Base-by-base conservation (phyloP, 2,797 vertebrate genomes). In the Syngnathus acus region DNA sequence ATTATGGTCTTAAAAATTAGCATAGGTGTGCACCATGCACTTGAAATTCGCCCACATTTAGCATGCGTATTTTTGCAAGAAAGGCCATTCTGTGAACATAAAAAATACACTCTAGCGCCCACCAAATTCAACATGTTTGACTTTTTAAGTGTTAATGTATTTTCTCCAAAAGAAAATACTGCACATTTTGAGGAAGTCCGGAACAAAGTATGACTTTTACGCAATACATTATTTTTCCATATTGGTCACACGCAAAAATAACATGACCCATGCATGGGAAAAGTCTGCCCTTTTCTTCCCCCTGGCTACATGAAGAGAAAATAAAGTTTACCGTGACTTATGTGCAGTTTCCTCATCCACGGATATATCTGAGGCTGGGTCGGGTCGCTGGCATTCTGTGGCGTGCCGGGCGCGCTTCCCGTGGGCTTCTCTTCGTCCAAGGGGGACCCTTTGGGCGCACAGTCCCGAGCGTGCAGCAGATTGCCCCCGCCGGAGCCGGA, bases 311-410 rank as follows among this genome's bases (percentile, higher is more conserved):
- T 21, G 2, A 19, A 39, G 17, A 16, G 11, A 16, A 40, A 62
- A 45, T 19, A 19, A 23, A 69, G 59, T 90, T 95, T 98, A 98
- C 96, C 96, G 83, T 99, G 96, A 92, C 89, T 99, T 94, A 99
- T 95, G 79, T 99, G 97, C 81, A 98, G 95, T 90, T 99, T 99
- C 87, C 95, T 91, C 97, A 99, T 99, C 97, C 97, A 98, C 43
- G 96, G 96, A 78, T 99, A 99, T 86, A 99, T 99, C 91, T 98
- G 96, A 76, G 96, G 96, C 72, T 98, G 96, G 57, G 91, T 72
- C 40, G 92, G 90, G 80, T 95, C 94, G 82, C 86, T 92, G 83
- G 91, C 87, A 88, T 92, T 95, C 87, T 94, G 94, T 75, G 94
- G 91, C 89, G 90, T 93, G 86, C 92, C 87, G 86, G 93, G 94